Evolutionary conservation across 2,113 vertebrate species (phyloP).

Genomic region (Meleagris gallopavo): DNA sequence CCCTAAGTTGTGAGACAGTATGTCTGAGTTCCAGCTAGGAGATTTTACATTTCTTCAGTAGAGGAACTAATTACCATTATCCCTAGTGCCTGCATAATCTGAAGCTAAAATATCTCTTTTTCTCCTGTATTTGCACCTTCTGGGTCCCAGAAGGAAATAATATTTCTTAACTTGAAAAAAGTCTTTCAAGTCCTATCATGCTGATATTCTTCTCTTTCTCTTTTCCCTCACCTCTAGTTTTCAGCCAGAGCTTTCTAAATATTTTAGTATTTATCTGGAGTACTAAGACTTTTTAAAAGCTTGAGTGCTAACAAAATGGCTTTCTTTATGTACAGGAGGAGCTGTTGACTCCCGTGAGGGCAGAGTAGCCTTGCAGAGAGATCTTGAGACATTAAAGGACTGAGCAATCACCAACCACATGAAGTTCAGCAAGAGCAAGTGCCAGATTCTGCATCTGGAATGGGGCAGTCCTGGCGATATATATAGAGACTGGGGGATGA

Average conservation of each 20-base stretch:
- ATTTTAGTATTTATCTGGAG: not conserved
- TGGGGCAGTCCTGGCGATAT: not conserved
- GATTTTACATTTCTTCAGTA: constrained; percentile 24
- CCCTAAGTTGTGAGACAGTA: not conserved
- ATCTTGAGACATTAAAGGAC: not conserved
- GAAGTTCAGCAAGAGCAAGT: not conserved
- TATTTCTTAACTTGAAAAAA: not conserved
- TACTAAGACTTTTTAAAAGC: not conserved
- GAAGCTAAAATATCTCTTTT: constrained; percentile 23
- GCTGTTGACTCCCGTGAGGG: not conserved
- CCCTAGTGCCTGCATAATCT: not conserved
- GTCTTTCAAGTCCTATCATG: not conserved
- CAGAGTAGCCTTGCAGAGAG: not conserved
- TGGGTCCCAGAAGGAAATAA: not conserved
- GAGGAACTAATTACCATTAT: constrained; percentile 42
- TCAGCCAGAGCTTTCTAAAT: not conserved
- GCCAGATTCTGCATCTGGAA: not conserved
- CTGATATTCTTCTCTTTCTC: not conserved
- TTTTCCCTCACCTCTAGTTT: not conserved
- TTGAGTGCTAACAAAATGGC: not conserved
- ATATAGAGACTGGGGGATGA: not conserved
- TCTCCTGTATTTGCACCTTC: not conserved
- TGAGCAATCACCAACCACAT: not conserved
- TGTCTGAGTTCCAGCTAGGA: not conserved
- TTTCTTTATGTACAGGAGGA: not conserved